Evolutionary conservation across 2,797 vertebrate species (phyloP), one percentile per base, ranked within the genome.

Genomic region (Glossophaga mutica): DNA sequence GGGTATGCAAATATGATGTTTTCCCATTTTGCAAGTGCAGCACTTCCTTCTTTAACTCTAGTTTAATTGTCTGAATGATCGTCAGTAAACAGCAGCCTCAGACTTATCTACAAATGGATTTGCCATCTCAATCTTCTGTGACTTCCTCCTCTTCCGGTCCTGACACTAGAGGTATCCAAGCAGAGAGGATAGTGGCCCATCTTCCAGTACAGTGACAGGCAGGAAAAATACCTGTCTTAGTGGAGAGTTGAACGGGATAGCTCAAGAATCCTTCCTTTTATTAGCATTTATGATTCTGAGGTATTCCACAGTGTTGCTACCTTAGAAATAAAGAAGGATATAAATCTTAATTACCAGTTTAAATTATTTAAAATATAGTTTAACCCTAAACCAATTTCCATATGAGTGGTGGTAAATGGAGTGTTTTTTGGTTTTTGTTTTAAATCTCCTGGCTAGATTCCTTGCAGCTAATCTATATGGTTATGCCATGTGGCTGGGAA

Each of bases 401-500:
- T 94, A 59, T 87, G 92, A 96, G 48, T 87, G 74, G 71, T 95
- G 86, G 32, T 96, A 97, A 93, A 96, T 94, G 89, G 95, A 96
- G 95, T 96, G 15, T 52, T 77, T 68, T 68, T 67, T 34, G 62
- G 18, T 21, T 37, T 37, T 37, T 68, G 34, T 68, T 77, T 77
- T 37, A 8, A 50, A 95, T 48, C 26, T 84, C 93, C 84, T 96
- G 93, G 95, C 97, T 96, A 68, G 39, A 94, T 95, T 95, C 94
- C 96, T 87, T 70, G 71, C 19, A 59, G 92, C 96, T 96, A 95
- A 95, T 96, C 95, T 97, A 71, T 84, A 86, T 78, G 95, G 92
- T 83, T 90, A 87, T 97, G 95, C 97, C 97, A 98, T 95, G 97
- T 95, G 96, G 95, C 86, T 90, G 76, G 83, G 84, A 95, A 97